Conservation (phyloP, 2,888 invertebrate species). For the Nasonovia ribisnigri region DNA sequence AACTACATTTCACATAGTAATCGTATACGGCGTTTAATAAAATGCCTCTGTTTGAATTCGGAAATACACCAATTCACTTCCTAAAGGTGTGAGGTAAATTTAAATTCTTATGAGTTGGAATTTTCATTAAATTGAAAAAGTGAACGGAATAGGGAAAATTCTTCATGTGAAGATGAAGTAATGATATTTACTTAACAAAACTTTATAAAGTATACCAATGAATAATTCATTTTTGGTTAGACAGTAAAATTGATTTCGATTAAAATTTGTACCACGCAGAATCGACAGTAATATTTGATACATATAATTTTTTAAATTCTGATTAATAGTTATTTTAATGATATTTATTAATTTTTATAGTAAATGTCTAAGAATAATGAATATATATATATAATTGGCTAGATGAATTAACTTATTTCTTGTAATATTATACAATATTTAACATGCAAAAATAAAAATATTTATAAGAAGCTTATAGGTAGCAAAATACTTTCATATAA, state of each 20-base stretch:
- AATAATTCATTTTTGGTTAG: neutral
- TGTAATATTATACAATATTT: too few relatives aligned
- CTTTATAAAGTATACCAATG: neutral
- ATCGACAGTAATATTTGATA: neutral
- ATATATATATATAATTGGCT: neutral
- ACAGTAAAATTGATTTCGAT: neutral
- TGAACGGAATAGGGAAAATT: neutral
- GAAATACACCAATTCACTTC: constrained; percentile 32
- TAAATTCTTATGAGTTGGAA: constrained; percentile 29
- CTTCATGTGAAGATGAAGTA: neutral
- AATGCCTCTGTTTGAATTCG: constrained; percentile 41
- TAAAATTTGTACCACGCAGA: neutral
- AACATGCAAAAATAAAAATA: too few relatives aligned
- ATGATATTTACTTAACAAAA: constrained; percentile 22
- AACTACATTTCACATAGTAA: neutral
- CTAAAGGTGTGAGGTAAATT: constrained; percentile 35
- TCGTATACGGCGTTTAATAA: constrained; percentile 41
- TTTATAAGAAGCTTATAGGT: too few relatives aligned
- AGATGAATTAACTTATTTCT: too few relatives aligned
- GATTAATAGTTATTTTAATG: neutral
- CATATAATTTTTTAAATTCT: neutral
- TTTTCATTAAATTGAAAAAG: constrained; percentile 50
- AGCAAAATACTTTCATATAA: too few relatives aligned
- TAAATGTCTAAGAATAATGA: neutral
- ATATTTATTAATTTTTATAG: neutral